phyloP scores from a whole-genome alignment of 2,113 vertebrate genomes.

The Halichoerus grypus region DNA sequence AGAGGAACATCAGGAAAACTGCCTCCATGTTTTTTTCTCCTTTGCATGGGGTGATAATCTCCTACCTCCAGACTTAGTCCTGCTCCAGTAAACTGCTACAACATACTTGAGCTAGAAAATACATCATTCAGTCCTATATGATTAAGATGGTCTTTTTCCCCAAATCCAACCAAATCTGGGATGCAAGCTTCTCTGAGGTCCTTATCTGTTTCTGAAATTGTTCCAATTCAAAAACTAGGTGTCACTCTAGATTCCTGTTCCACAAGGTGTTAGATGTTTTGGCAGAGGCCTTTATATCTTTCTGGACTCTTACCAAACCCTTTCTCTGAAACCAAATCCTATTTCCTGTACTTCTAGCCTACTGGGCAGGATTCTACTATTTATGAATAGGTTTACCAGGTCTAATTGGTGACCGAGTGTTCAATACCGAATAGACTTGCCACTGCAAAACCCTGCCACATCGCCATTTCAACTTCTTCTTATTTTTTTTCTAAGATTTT shows the following conservation, averaged over 20 bases:
- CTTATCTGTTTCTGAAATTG: neutral
- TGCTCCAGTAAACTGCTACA: neutral
- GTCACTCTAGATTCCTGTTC: neutral
- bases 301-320: neutral
- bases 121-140: neutral
- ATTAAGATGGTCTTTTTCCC: neutral
- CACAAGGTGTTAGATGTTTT: neutral
- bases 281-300: neutral
- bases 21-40: neutral
- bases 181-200: fast-evolving
- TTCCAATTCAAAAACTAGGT: neutral
- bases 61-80: neutral
- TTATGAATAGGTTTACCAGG: neutral
- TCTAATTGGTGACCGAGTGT: neutral
- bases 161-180: neutral
- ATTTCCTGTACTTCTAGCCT: neutral
- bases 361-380: neutral
- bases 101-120: neutral
- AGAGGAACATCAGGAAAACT: neutral
- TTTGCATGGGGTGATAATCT: neutral
- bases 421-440: neutral
- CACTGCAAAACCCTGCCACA: no score
- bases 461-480: neutral
- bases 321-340: neutral
- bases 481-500: no score